These are phyloP conservation scores for Metellina segmentata DNA, from an alignment of 2,888 invertebrate species.

Conservation along the genomic window DNA sequence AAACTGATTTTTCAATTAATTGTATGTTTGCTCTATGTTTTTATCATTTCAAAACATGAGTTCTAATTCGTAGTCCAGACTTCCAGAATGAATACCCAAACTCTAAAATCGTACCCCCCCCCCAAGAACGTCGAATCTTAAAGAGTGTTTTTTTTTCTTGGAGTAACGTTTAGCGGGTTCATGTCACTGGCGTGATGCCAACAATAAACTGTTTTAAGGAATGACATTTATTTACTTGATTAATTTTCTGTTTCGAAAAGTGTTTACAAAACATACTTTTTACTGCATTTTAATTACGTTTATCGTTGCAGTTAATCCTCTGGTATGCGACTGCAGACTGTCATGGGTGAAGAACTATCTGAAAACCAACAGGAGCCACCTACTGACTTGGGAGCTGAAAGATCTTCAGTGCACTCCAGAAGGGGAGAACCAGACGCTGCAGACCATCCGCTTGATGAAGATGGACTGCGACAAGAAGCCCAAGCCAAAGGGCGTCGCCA, in stretches of 20 bases:
- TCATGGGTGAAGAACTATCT: constrained; percentile 57
- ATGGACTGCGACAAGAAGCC: constrained; percentile 26
- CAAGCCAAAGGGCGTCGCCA: constrained; percentile 5
- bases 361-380: constrained; percentile 39
- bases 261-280: not conserved
- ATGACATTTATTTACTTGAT: not conserved
- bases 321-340: constrained; percentile 56
- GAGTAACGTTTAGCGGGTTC: no score
- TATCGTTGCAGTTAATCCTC: constrained; percentile 61
- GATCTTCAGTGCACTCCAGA: constrained; percentile 36
- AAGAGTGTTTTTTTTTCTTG: no score
- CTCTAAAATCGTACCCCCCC: no score
- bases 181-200: not conserved
- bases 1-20: no score
- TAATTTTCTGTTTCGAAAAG: not conserved
- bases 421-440: constrained; percentile 35
- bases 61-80: no score
- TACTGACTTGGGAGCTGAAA: constrained; percentile 41
- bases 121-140: no score
- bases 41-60: no score
- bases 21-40: no score
- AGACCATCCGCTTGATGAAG: constrained; percentile 19
- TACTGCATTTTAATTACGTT: not conserved
- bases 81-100: no score
- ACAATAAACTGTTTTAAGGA: no score